Percentiles rank a stretch among this genome's conserved stretches.
Conservation (phyloP, 2,888 invertebrate species). For the Ectropis crepuscularia region DNA sequence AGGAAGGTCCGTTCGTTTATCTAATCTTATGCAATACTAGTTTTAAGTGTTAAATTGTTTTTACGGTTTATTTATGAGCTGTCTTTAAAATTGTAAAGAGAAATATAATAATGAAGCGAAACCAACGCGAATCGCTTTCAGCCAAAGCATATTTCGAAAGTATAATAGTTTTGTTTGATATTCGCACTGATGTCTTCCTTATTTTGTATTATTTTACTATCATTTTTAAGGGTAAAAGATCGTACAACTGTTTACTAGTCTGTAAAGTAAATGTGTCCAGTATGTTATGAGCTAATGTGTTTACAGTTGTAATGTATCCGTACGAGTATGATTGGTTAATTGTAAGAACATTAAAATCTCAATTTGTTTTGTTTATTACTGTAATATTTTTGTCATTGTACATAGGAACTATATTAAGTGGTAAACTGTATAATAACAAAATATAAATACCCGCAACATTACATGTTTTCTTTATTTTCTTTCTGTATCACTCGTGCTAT, state of each 20-base stretch:
- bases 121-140: conserved; percentile 65
- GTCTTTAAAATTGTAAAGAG: conserved; percentile 62
- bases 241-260: conserved; percentile 63
- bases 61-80: conserved; percentile 80
- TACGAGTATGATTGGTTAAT: conserved; percentile 57
- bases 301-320: conserved; percentile 60
- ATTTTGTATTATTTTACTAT: conserved; percentile 41
- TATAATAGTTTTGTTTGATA: conserved; percentile 54
- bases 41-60: conserved; percentile 84
- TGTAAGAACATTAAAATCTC: conserved; percentile 69
- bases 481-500: conserved; percentile 28
- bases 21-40: conserved; percentile 83
- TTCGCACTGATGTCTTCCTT: conserved; percentile 70
- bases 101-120: conserved; percentile 59
- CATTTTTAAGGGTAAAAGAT: conserved; percentile 25
- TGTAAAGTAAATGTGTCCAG: conserved; percentile 49
- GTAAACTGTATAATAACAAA: conserved; percentile 79
- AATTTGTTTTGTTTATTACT: conserved; percentile 77
- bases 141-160: conserved; percentile 66
- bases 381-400: conserved; percentile 72
- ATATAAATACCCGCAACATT: conserved; percentile 73
- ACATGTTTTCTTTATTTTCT: conserved; percentile 46
- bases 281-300: conserved; percentile 58
- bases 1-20: conserved; percentile 70
- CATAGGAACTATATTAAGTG: conserved; percentile 71